Evolutionary conservation across 1,140 invertebrate genomes (phyloP).

Genomic region (Zaprionus taronus): DNA sequence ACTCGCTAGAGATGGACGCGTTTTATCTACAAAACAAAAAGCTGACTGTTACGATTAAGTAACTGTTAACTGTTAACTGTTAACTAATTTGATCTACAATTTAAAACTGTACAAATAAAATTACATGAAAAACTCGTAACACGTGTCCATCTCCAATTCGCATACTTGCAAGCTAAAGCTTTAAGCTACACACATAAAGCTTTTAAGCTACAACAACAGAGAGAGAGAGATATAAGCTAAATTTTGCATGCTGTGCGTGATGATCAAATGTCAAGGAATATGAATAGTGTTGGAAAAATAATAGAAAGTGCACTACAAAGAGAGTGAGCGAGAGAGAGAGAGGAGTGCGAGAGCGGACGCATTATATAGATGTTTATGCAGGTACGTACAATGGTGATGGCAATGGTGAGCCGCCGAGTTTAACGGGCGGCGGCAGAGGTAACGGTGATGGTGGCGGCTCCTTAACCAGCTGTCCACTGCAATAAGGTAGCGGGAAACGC

Average conservation of each 20-base stretch:
- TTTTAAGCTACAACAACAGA: background rate
- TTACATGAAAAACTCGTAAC: background rate
- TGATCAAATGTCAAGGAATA: constrained; percentile 26
- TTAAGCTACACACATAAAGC: no score
- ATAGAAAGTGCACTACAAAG: constrained; percentile 12
- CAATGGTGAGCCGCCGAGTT: constrained; percentile 88
- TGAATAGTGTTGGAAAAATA: constrained; percentile 39
- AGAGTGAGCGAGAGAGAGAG: background rate
- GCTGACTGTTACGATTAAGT: background rate
- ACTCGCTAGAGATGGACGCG: background rate
- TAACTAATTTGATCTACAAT: background rate
- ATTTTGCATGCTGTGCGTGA: constrained; percentile 33
- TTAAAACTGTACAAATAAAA: background rate
- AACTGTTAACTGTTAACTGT: background rate
- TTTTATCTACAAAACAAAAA: background rate
- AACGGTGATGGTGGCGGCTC: constrained; percentile 90
- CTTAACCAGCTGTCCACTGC: constrained; percentile 91
- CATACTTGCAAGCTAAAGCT: background rate
- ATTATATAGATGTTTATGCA: constrained; percentile 16
- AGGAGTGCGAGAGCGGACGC: constrained; percentile 4
- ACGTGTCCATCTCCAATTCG: background rate
- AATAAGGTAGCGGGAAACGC: constrained; percentile 96
- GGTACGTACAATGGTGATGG: constrained; percentile 88
- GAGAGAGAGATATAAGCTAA: constrained; percentile 5
- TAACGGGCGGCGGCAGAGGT: constrained; percentile 90